Evolutionary conservation across 2,113 vertebrate genomes (phyloP), one percentile per base, ranked within the genome.

Genomic region (Hemibagrus wyckioides): DNA sequence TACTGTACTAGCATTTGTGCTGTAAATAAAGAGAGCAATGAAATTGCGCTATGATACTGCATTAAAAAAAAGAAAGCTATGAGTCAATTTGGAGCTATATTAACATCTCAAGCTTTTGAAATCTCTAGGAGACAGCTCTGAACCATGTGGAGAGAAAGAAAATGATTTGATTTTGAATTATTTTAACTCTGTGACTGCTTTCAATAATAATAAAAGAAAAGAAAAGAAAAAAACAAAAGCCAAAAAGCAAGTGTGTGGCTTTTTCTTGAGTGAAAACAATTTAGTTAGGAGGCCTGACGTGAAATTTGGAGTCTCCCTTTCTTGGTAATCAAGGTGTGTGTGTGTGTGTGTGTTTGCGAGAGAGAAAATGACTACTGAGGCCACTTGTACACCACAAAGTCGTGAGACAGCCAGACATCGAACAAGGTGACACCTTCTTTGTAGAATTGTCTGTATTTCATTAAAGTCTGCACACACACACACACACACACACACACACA

Each of bases 381-480:
- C 23, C 56, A 82, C 39, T 65, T 80, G 79, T 83, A 65, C 81
- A 83, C 19, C 80, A 52, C 28, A 36, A 30, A 71, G 41, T 65
- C 71, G 30, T 71, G 33, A 84, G 52, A 84, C 83, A 84, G 67
- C 65, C 33, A 73, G 83, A 75, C 52, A 73, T 33, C 19, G 67
- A 57, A 57, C 52, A 57, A 54, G 25, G 83, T 84, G 67, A 84
- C 33, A 73, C 39, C 52, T 77, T 69, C 44, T 80, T 84, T 50
- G 52, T 57, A 56, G 52, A 84, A 52, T 13, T 67, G 25, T 71
- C 50, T 39, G 77, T 25, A 25, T 39, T 80, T 80, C 3, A 56
- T 80, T 80, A 57, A 56, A 50, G 44, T 75, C 23, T 2, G 11
- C 71, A 75, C 28, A 17, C 25, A 15, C 41, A 48, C 10, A 76